These are phyloP conservation scores for Acronicta aceris DNA, from an alignment of 2,888 invertebrate genomes.

Conservation along the genomic window DNA sequence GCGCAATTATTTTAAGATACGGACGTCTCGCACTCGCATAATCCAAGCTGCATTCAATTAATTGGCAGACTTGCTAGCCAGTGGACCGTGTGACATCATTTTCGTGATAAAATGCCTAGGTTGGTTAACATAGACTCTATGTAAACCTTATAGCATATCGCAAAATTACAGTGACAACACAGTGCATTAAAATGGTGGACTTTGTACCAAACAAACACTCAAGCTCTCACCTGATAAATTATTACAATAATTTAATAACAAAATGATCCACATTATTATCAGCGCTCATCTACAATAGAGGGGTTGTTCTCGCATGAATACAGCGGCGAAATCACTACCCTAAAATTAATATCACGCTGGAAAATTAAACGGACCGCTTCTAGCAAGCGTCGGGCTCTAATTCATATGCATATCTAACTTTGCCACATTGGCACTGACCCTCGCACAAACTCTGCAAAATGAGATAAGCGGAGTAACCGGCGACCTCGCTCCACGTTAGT, in stretches of 20 bases:
- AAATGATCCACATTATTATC: conserved; percentile 75
- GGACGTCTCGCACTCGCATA: conserved; percentile 25
- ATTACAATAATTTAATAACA: conserved; percentile 60
- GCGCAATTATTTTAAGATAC: conserved; percentile 56
- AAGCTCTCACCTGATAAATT: conserved; percentile 52
- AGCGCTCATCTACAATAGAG: conserved; percentile 67
- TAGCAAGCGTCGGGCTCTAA: conserved; percentile 58
- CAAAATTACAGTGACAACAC: conserved; percentile 33
- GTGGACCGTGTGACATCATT: conserved; percentile 56
- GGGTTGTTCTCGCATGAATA: conserved; percentile 69
- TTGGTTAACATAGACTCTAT: conserved; percentile 27
- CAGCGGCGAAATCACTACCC: conserved; percentile 75
- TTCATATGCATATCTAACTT: conserved; percentile 74
- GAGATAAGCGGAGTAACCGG: conserved; percentile 58
- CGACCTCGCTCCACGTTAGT: conserved; percentile 49
- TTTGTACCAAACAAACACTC: conserved; percentile 31
- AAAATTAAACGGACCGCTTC: conserved; percentile 75
- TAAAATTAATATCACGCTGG: conserved; percentile 79
- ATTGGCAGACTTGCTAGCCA: conserved; percentile 47
- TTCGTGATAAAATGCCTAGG: conserved; percentile 50
- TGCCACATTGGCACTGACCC: conserved; percentile 71
- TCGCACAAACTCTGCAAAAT: conserved; percentile 62
- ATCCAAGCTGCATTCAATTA: conserved; percentile 43
- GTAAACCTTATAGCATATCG: conserved; percentile 20
- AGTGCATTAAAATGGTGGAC: conserved; percentile 34